Conservation (phyloP, 2,113 vertebrate species). For the Dolichallabes microphthalmus region DNA sequence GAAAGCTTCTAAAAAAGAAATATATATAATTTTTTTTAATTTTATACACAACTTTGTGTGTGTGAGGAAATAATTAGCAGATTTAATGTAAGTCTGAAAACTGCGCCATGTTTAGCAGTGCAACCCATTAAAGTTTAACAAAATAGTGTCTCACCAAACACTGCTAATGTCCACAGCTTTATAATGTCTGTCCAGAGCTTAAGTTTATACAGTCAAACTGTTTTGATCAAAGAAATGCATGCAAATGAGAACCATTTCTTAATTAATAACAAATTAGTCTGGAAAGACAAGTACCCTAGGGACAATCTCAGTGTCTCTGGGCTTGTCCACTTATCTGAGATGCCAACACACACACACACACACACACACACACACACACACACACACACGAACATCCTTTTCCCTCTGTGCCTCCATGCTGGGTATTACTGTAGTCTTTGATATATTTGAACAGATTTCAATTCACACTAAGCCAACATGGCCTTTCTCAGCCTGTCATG, state of each 20-base stretch:
- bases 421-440: slow-evolving; percentile 30
- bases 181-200: background rate
- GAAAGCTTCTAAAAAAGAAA: no score
- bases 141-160: background rate
- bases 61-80: no score
- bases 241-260: background rate
- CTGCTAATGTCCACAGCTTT: background rate
- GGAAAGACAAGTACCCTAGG: background rate
- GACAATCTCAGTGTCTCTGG: background rate
- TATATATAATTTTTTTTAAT: no score
- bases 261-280: slow-evolving; percentile 6
- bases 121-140: no score
- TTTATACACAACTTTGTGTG: no score
- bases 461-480: slow-evolving; percentile 20
- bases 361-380: slow-evolving; percentile 2
- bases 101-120: no score
- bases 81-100: no score
- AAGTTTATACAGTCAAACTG: background rate
- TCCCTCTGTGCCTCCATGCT: background rate
- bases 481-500: slow-evolving; percentile 12
- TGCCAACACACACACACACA: slow-evolving; percentile 53
- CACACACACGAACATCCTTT: background rate
- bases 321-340: slow-evolving; percentile 10
- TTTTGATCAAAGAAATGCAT: background rate
- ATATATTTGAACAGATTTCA: slow-evolving; percentile 35